phyloP scores from a whole-genome alignment of 53 echinoderm and acorn worm genomes.

The Antedon mediterranea region DNA sequence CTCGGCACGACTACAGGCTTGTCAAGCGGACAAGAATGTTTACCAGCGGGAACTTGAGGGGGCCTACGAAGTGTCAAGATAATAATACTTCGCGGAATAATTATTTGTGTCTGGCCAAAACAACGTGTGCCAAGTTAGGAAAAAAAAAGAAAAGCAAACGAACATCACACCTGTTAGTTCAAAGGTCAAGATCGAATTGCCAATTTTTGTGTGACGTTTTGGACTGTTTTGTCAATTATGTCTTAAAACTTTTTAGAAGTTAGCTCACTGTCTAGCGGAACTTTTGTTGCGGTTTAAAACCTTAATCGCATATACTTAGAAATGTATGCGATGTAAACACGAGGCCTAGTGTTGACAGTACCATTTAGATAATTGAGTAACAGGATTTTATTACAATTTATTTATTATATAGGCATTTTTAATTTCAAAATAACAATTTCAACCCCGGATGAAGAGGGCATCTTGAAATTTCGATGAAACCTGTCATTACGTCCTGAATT shows the following conservation, averaged over 20 bases:
- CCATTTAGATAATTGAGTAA: too few species aligned
- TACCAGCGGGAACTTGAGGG: not conserved
- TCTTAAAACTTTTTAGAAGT: not conserved
- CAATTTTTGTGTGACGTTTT: not conserved
- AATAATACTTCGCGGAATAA: not conserved
- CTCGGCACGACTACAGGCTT: not conserved
- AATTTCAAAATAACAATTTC: too few species aligned
- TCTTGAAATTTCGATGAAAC: too few species aligned
- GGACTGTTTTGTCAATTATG: not conserved
- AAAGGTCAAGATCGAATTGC: not conserved
- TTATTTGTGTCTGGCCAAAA: not conserved
- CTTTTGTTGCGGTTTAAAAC: too few species aligned
- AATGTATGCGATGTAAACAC: too few species aligned
- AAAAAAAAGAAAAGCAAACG: not conserved
- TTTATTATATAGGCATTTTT: too few species aligned
- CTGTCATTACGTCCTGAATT: too few species aligned
- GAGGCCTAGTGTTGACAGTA: too few species aligned
- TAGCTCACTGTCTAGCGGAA: too few species aligned
- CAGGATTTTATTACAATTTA: too few species aligned
- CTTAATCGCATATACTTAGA: too few species aligned
- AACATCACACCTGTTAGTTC: not conserved
- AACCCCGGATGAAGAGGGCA: too few species aligned
- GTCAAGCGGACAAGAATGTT: not conserved
- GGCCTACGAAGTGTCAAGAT: not conserved
- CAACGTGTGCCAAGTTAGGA: not conserved